Conservation (phyloP, 1,140 invertebrate genomes). For the Ditylenchus dipsaci region DNA sequence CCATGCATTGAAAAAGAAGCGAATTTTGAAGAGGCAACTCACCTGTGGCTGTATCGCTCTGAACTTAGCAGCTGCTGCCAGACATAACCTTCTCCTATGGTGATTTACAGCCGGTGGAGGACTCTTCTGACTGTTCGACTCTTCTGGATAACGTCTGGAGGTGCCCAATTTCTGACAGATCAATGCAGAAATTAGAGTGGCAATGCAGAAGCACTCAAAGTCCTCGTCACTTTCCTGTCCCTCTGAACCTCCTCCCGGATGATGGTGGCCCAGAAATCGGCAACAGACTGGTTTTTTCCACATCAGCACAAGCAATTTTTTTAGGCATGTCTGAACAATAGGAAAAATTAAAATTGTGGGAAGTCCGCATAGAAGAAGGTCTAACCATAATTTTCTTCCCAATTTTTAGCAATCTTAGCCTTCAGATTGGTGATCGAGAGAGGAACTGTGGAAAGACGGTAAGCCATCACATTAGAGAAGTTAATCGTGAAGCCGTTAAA, state of each 20-base stretch:
- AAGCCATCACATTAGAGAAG: constrained; percentile 44
- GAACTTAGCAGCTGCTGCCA: background rate
- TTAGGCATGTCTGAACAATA: background rate
- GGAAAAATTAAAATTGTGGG: background rate
- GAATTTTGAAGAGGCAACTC: background rate
- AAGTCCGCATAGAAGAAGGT: background rate
- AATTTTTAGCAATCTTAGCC: constrained; percentile 33
- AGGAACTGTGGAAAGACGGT: constrained; percentile 32
- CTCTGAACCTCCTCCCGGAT: constrained; percentile 16
- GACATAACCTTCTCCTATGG: constrained; percentile 18
- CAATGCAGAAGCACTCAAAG: constrained; percentile 45
- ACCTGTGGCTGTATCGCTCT: background rate
- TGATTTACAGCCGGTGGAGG: constrained; percentile 25
- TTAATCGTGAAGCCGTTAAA: constrained; percentile 47
- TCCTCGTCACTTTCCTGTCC: constrained; percentile 21
- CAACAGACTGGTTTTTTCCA: constrained; percentile 21
- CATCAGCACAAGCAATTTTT: background rate
- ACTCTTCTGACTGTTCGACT: constrained; percentile 20
- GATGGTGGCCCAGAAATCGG: constrained; percentile 42
- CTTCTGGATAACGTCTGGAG: constrained; percentile 33
- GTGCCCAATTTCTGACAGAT: constrained; percentile 34
- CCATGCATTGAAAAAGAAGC: background rate
- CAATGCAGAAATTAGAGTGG: constrained; percentile 50
- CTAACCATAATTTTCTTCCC: constrained; percentile 13
- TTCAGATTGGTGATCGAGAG: constrained; percentile 23